Conservation (phyloP, 2,113 vertebrate genomes). For the Phrynosoma blainvillii region DNA sequence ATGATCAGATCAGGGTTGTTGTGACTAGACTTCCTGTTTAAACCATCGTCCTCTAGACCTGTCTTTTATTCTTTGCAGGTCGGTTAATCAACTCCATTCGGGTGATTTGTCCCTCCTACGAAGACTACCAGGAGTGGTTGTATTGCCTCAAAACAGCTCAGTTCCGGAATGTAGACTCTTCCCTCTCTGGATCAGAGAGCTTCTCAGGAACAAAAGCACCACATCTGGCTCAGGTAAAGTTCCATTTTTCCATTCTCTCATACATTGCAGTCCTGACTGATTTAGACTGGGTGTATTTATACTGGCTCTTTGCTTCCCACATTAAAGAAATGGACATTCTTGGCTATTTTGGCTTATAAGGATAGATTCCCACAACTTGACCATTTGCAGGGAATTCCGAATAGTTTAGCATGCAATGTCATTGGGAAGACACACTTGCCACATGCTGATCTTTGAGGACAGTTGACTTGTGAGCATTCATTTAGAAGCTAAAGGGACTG, state of each 20-base stretch:
- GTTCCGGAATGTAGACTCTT: constrained; percentile 56
- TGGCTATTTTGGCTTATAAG: no score
- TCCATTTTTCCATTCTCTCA: background rate
- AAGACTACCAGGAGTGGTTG: constrained; percentile 78
- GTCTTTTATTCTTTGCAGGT: constrained; percentile 57
- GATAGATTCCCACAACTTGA: no score
- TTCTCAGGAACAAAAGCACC: constrained; percentile 52
- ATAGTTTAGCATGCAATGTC: no score
- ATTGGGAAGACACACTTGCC: no score
- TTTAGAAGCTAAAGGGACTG: no score
- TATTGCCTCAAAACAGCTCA: constrained; percentile 71
- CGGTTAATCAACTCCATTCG: constrained; percentile 80
- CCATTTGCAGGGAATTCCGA: no score
- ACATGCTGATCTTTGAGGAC: no score
- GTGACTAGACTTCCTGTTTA: background rate
- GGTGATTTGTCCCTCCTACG: constrained; percentile 75
- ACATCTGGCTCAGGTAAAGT: constrained; percentile 63
- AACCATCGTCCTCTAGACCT: accelerated
- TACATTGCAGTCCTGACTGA: background rate
- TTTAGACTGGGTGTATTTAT: no score
- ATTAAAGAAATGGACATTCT: background rate
- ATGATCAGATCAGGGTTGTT: background rate
- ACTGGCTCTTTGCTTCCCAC: background rate
- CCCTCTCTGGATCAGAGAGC: constrained; percentile 71
- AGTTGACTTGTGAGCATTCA: no score